Conservation (phyloP, 2,797 vertebrate species). For the Meda fulgida region DNA sequence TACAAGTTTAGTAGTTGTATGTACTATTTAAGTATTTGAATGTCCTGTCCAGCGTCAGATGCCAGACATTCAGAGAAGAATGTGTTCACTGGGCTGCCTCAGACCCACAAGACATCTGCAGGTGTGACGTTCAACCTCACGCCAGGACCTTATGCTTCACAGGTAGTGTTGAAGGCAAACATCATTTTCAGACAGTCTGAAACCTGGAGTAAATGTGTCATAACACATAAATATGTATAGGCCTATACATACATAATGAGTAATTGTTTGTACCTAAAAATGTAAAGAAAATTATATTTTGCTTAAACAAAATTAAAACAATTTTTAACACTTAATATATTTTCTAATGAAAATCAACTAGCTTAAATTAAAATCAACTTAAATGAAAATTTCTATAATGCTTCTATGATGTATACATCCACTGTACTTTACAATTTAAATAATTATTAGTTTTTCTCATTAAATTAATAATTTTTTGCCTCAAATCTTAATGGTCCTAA, state of each 20-base stretch:
- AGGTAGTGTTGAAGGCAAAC: constrained; percentile 46
- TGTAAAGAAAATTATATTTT: neutral
- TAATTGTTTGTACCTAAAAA: constrained; percentile 3
- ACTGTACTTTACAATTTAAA: neutral
- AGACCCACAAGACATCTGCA: constrained; percentile 14
- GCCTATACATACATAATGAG: neutral
- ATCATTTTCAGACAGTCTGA: neutral
- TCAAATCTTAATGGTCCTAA: too few relatives aligned
- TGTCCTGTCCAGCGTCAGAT: constrained; percentile 21
- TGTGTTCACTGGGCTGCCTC: neutral
- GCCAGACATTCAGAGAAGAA: neutral
- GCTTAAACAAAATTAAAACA: neutral
- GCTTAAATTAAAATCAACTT: too few relatives aligned
- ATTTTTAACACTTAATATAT: neutral
- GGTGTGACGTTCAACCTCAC: constrained; percentile 46
- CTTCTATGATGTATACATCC: too few relatives aligned
- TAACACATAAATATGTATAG: neutral
- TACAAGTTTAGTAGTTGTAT: neutral
- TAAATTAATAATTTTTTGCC: neutral
- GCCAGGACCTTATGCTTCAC: constrained; percentile 47
- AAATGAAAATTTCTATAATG: too few relatives aligned
- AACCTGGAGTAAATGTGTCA: neutral
- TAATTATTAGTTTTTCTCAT: neutral
- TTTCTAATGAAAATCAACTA: neutral
- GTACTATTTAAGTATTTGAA: neutral